Conservation (phyloP, 1,140 invertebrate species). For the Oppia nitens region DNA sequence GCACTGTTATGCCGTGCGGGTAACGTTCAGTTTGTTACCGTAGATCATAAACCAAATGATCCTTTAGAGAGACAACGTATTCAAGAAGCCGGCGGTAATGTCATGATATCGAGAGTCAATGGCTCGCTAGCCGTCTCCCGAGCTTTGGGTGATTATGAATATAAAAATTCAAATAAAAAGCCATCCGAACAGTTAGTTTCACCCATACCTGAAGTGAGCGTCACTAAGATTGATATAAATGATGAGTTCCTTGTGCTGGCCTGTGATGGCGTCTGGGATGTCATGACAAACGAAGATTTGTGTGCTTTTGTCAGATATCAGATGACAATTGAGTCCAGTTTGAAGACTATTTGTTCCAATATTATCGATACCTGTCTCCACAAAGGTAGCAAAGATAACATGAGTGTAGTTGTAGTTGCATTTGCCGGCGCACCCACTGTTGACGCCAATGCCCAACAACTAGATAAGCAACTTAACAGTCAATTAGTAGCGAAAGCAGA, state of each 20-base stretch:
- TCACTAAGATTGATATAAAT: slow-evolving; percentile 43
- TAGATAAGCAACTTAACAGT: slow-evolving; percentile 69
- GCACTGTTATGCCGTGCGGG: slow-evolving; percentile 70
- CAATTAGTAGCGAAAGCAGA: slow-evolving; percentile 61
- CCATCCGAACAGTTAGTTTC: slow-evolving; percentile 65
- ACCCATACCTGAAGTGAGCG: slow-evolving; percentile 88
- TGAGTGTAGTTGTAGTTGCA: slow-evolving; percentile 93
- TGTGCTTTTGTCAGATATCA: slow-evolving; percentile 82
- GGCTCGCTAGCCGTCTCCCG: slow-evolving; percentile 78
- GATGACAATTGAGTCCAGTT: slow-evolving; percentile 67
- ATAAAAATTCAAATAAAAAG: slow-evolving; percentile 78
- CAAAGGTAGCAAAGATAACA: slow-evolving; percentile 98
- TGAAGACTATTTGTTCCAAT: slow-evolving; percentile 79
- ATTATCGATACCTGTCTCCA: slow-evolving; percentile 95
- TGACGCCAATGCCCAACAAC: slow-evolving; percentile 59
- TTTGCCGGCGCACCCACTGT: slow-evolving; percentile 82
- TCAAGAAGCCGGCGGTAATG: slow-evolving; percentile 83
- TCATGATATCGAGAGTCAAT: slow-evolving; percentile 93
- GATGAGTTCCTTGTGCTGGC: slow-evolving; percentile 89
- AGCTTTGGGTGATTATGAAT: slow-evolving; percentile 93
- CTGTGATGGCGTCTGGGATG: slow-evolving; percentile 99
- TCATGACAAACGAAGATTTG: slow-evolving; percentile 80
- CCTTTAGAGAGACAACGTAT: slow-evolving; percentile 83
- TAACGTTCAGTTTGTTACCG: slow-evolving; percentile 66
- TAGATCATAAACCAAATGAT: slow-evolving; percentile 86